Evolutionary conservation across 2,888 invertebrate species (phyloP).

Genomic region (Eupithecia subfuscata): DNA sequence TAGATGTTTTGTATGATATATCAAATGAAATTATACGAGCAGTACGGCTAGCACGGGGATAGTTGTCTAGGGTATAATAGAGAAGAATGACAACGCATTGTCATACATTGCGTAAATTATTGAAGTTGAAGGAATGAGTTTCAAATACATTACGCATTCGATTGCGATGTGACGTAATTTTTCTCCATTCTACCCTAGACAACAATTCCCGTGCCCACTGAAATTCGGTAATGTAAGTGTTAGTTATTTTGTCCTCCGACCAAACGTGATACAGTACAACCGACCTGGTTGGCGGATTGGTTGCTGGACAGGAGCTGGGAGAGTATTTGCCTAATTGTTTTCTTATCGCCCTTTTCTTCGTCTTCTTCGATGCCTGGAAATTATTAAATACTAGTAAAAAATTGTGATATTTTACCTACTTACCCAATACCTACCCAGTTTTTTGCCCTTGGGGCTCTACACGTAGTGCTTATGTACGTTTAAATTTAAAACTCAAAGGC

Average conservation of each 20-base stretch:
- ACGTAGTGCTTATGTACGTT: not conserved
- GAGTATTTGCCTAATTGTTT: slow-evolving; percentile 77
- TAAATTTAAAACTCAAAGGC: not conserved
- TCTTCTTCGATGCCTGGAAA: slow-evolving; percentile 66
- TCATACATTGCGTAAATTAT: too few relatives aligned
- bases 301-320: slow-evolving; percentile 77
- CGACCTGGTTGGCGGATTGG: slow-evolving; percentile 74
- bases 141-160: too few relatives aligned
- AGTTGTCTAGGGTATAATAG: too few relatives aligned
- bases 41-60: too few relatives aligned
- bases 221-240: too few relatives aligned
- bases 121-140: too few relatives aligned
- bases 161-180: too few relatives aligned
- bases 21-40: not conserved
- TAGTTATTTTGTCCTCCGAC: not conserved
- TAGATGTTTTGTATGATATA: not conserved
- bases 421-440: not conserved
- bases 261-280: not conserved
- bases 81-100: too few relatives aligned
- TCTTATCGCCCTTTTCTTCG: slow-evolving; percentile 79
- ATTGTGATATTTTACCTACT: not conserved
- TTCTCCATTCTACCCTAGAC: too few relatives aligned
- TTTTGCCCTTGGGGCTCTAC: not conserved
- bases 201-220: too few relatives aligned
- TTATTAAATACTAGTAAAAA: not conserved